These are phyloP conservation scores for Mylabris sibirica DNA, from an alignment of 2,888 invertebrate species.

Conservation along the genomic window DNA sequence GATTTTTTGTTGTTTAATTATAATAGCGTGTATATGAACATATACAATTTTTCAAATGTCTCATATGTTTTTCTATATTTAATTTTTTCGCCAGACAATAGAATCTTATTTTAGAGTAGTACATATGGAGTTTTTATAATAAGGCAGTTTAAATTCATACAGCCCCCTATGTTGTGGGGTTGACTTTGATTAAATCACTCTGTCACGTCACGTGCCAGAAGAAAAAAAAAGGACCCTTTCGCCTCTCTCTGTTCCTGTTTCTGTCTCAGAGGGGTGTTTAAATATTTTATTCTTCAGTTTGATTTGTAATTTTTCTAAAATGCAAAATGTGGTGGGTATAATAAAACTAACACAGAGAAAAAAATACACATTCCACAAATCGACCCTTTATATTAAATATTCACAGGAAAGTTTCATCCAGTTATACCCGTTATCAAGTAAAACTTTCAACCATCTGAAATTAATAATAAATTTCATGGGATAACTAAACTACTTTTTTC, in stretches of 20 bases:
- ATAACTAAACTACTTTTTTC: neutral
- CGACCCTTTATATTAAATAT: constrained; percentile 1
- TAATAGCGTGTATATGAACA: constrained; percentile 41
- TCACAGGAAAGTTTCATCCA: constrained; percentile 4
- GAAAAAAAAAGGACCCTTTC: constrained; percentile 20
- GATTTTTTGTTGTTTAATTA: constrained; percentile 31
- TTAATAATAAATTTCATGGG: constrained; percentile 5
- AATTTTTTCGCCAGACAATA: constrained; percentile 40
- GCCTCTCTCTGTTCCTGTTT: too few relatives aligned
- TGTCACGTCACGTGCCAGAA: constrained; percentile 50
- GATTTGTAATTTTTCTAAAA: neutral
- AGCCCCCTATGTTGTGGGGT: constrained; percentile 39
- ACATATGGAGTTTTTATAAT: constrained; percentile 50
- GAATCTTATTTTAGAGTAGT: constrained; percentile 49
- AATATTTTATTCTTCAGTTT: neutral
- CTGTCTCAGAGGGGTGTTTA: neutral
- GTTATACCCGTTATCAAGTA: neutral
- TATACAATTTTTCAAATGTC: constrained; percentile 19
- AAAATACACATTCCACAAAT: neutral
- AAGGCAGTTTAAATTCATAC: constrained; percentile 55
- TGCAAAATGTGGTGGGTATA: neutral
- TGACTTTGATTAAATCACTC: constrained; percentile 53
- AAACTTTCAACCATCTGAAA: neutral
- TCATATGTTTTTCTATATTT: neutral
- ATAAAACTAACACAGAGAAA: neutral